Evolutionary conservation across 1,140 invertebrate species (phyloP).

Genomic region (Stegodyphus dumicola): DNA sequence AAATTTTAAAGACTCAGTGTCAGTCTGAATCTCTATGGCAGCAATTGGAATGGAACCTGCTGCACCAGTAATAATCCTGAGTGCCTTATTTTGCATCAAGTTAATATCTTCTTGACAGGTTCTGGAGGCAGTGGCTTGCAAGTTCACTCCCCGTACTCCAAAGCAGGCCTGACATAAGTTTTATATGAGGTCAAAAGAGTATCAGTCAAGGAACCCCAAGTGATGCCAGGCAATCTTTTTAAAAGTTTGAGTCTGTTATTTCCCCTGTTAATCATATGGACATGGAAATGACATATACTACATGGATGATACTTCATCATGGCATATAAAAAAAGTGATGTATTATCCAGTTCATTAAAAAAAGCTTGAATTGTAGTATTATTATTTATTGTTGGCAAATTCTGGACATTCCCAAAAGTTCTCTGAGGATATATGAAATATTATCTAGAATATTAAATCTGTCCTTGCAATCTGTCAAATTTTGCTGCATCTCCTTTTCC

Average conservation of each 20-base stretch:
- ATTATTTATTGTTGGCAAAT: too few species aligned
- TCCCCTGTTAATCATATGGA: too few species aligned
- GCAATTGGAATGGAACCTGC: neutral
- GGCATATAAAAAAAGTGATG: neutral
- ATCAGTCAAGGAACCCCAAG: conserved; percentile 25
- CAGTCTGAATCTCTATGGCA: conserved; percentile 2
- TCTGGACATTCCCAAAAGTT: too few species aligned
- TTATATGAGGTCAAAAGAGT: conserved; percentile 16
- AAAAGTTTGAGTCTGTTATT: too few species aligned
- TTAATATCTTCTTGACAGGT: conserved; percentile 10
- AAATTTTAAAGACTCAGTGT: neutral
- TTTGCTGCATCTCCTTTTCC: too few species aligned
- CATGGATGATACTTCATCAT: neutral
- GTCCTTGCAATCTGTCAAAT: too few species aligned
- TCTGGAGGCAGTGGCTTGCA: neutral
- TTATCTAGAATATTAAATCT: too few species aligned
- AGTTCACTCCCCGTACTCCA: conserved; percentile 27
- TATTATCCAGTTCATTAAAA: neutral
- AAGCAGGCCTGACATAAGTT: conserved; percentile 5
- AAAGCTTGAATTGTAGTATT: too few species aligned
- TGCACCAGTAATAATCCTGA: conserved; percentile 5
- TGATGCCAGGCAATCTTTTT: too few species aligned
- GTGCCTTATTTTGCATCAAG: conserved; percentile 11
- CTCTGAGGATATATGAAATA: too few species aligned
- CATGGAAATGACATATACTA: too few species aligned